Percentiles rank a stretch among this genome's conserved stretches.
Conservation (phyloP, 2,888 invertebrate species). For the Cosmopolites sordidus region DNA sequence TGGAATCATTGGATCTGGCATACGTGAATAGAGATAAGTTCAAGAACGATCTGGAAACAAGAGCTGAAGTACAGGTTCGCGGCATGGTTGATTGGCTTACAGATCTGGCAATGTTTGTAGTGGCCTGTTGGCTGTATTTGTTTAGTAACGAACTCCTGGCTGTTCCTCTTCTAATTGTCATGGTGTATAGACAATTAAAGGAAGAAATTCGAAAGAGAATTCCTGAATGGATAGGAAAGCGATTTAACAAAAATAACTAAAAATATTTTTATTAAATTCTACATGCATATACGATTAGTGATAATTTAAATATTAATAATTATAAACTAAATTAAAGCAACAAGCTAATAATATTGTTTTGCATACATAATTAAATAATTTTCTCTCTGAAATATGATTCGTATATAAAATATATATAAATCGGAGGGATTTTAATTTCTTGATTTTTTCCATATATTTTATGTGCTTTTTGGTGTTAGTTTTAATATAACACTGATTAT, state of each 20-base stretch:
- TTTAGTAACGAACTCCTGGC: slow-evolving; percentile 76
- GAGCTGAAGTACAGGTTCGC: slow-evolving; percentile 64
- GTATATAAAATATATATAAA: no score
- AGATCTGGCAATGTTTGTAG: slow-evolving; percentile 67
- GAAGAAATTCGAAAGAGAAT: slow-evolving; percentile 53
- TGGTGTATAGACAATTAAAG: slow-evolving; percentile 73
- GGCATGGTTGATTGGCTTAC: slow-evolving; percentile 68
- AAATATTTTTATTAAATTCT: not conserved
- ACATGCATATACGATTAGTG: not conserved
- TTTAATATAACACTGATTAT: no score
- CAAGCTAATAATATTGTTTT: no score
- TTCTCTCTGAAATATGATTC: no score
- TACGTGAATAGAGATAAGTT: slow-evolving; percentile 25
- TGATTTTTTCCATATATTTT: no score
- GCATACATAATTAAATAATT: no score
- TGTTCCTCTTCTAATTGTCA: slow-evolving; percentile 71
- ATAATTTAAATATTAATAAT: no score
- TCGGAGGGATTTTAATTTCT: no score
- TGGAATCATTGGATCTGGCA: slow-evolving; percentile 37
- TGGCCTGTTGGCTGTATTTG: slow-evolving; percentile 77
- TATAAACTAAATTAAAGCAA: no score
- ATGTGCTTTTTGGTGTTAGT: no score
- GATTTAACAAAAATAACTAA: slow-evolving; percentile 2
- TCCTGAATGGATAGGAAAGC: slow-evolving; percentile 26
- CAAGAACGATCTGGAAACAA: slow-evolving; percentile 55